A percentile compares a stretch with the other conserved stretches of the same genome.
Evolutionary conservation across 2,888 invertebrate genomes (phyloP).

Genomic region (Eupsilia transversa): DNA sequence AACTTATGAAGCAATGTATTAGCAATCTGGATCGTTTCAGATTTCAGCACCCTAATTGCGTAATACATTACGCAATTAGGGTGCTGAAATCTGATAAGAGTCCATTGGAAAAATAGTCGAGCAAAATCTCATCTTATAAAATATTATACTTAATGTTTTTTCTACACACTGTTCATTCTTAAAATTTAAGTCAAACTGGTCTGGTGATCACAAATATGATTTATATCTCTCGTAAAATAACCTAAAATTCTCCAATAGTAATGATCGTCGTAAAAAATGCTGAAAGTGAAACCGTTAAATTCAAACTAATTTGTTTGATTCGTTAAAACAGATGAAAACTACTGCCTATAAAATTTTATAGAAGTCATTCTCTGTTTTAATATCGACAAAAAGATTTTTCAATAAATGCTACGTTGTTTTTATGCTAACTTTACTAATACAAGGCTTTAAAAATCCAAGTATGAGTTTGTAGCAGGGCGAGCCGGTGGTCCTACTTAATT

Average conservation of each 20-base stretch:
- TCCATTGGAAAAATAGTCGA: neutral
- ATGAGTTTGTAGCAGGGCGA: slow-evolving; percentile 63
- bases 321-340: slow-evolving; percentile 46
- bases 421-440: neutral
- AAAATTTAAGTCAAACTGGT: slow-evolving; percentile 4
- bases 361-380: slow-evolving; percentile 26
- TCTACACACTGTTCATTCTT: neutral
- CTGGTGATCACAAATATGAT: slow-evolving; percentile 30
- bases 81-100: neutral
- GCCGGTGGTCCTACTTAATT: slow-evolving; percentile 74
- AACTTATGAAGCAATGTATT: no score
- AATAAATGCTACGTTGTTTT: neutral
- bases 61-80: no score
- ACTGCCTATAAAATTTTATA: slow-evolving; percentile 50
- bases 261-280: slow-evolving; percentile 46
- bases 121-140: neutral
- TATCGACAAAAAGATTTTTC: slow-evolving; percentile 25
- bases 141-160: neutral
- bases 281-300: slow-evolving; percentile 66
- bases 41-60: no score
- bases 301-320: slow-evolving; percentile 57
- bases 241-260: slow-evolving; percentile 41
- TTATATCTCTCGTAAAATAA: slow-evolving; percentile 51
- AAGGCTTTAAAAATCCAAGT: slow-evolving; percentile 8
- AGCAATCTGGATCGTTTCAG: no score